Evolutionary conservation across 2,888 invertebrate species (phyloP).

Genomic region (Dinocampus coccinellae): DNA sequence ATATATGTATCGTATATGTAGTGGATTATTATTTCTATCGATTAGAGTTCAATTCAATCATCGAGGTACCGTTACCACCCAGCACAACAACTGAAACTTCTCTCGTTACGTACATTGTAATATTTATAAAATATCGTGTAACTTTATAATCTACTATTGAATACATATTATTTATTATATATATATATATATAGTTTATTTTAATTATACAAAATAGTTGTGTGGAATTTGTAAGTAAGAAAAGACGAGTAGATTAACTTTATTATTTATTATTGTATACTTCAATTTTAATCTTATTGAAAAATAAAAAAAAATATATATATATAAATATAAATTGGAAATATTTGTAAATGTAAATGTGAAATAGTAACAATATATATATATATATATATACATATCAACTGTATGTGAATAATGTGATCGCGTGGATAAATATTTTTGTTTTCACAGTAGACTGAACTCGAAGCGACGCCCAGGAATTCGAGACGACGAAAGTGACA

Average conservation of each 20-base stretch:
- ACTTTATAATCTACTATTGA: background rate
- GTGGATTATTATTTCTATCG: background rate
- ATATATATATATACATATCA: background rate
- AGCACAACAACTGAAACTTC: background rate
- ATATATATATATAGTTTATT: background rate
- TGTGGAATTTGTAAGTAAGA: background rate
- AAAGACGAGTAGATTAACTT: no score
- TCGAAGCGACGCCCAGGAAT: slow-evolving; percentile 29
- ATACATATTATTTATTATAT: background rate
- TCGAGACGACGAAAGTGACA: slow-evolving; percentile 34
- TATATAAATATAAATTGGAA: no score
- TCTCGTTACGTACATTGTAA: background rate
- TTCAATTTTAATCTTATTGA: no score
- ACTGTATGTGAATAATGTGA: background rate
- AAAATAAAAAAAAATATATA: background rate
- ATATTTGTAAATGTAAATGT: background rate
- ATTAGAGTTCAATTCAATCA: background rate
- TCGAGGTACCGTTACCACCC: background rate
- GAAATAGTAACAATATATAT: background rate
- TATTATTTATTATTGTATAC: no score
- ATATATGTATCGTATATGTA: background rate
- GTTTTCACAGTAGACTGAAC: slow-evolving; percentile 20
- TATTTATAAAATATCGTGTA: background rate
- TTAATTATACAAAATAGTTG: background rate
- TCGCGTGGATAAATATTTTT: slow-evolving; percentile 29